A percentile compares a stretch with the other conserved stretches of the same genome.
phyloP scores from a whole-genome alignment of 2,113 vertebrate species.

The Sebastes fasciatus region DNA sequence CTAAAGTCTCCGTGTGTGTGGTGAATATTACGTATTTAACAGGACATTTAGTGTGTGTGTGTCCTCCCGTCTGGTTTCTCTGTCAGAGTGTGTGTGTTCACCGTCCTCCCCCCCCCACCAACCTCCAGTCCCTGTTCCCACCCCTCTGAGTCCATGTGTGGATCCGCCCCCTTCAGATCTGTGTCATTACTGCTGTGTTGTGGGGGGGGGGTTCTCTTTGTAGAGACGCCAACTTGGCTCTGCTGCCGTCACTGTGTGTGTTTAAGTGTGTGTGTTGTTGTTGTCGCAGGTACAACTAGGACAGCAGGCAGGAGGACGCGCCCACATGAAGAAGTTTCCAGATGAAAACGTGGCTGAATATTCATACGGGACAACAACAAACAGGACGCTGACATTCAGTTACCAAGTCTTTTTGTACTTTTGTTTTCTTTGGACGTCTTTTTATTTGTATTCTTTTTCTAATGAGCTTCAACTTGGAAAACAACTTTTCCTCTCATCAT shows the following conservation, averaged over 20 bases:
- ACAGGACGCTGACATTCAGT: constrained; percentile 44
- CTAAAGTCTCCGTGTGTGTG: constrained; percentile 21
- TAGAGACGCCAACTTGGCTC: constrained; percentile 69
- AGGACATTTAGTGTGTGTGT: constrained; percentile 29
- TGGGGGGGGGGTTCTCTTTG: constrained; percentile 53
- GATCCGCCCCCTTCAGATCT: constrained; percentile 57
- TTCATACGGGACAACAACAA: constrained; percentile 54
- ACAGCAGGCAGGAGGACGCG: constrained; percentile 57
- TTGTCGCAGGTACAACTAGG: constrained; percentile 68
- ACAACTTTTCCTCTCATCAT: background rate
- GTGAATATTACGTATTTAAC: constrained; percentile 30
- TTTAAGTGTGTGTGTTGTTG: constrained; percentile 47
- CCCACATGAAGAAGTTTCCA: constrained; percentile 34
- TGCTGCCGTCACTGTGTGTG: constrained; percentile 43
- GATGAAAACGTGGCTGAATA: constrained; percentile 16
- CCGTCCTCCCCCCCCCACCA: background rate
- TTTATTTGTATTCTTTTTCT: background rate
- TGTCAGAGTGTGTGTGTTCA: constrained; percentile 18
- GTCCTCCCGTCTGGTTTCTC: background rate
- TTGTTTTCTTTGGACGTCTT: constrained; percentile 21
- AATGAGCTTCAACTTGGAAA: constrained; percentile 2
- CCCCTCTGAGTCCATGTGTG: constrained; percentile 19
- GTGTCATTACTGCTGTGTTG: constrained; percentile 60
- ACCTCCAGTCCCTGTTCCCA: constrained; percentile 30
- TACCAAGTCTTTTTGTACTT: constrained; percentile 59